Conservation (phyloP, 2,113 vertebrate genomes). For the Carassius gibelio region DNA sequence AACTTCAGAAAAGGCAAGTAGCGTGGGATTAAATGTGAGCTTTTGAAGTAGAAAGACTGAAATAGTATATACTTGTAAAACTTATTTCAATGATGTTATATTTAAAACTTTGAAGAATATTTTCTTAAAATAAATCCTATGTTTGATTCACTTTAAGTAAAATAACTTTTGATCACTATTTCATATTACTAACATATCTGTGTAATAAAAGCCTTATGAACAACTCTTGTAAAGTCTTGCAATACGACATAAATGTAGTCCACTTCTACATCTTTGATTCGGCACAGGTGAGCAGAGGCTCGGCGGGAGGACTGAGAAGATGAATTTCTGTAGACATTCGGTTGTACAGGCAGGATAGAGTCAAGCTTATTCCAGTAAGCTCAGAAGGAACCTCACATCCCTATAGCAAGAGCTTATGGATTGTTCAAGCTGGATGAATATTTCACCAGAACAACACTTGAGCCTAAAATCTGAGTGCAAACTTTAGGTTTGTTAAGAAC, state of each 20-base stretch:
- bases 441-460: constrained; percentile 7
- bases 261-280: background rate
- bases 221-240: background rate
- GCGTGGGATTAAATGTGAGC: too few species aligned
- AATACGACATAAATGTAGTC: background rate
- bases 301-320: background rate
- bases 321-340: constrained; percentile 5
- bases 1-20: too few species aligned
- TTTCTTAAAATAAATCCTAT: too few species aligned
- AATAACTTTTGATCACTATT: too few species aligned
- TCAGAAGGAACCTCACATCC: background rate
- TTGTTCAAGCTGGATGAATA: constrained; percentile 6
- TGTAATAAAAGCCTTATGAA: too few species aligned
- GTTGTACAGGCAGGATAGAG: background rate
- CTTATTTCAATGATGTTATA: too few species aligned
- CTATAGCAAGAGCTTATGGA: background rate
- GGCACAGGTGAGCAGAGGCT: too few species aligned
- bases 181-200: too few species aligned
- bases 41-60: too few species aligned
- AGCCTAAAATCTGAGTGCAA: background rate
- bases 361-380: background rate
- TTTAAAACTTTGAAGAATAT: too few species aligned
- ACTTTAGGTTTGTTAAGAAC: background rate
- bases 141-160: too few species aligned
- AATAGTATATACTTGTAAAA: too few species aligned